Evolutionary conservation across 2,888 invertebrate species (phyloP).

Genomic region (Coenonympha glycerion): DNA sequence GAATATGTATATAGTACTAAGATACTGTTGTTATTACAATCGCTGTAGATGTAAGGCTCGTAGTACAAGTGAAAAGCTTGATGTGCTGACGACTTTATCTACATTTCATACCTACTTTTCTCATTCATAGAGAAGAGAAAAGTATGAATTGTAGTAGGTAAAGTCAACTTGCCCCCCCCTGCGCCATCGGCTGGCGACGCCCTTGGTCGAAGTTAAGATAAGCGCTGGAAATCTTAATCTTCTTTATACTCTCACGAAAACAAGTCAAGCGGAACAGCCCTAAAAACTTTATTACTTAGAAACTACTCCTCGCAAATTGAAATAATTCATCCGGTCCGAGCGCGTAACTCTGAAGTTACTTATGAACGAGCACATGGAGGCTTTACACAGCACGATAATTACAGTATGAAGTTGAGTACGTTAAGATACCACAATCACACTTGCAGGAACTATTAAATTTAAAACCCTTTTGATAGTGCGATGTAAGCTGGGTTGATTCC

Average conservation of each 20-base stretch:
- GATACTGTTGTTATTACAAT: no score
- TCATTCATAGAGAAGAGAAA: no score
- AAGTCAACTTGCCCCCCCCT: no score
- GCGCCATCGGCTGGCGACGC: no score
- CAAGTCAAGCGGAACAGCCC: conserved; percentile 53
- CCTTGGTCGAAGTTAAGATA: conserved; percentile 10
- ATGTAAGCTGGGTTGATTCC: no score
- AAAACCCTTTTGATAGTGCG: neutral
- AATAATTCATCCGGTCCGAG: conserved; percentile 55
- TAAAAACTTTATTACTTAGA: conserved; percentile 52
- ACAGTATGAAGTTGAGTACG: conserved; percentile 11
- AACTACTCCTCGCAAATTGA: conserved; percentile 63
- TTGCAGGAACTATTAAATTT: conserved; percentile 3
- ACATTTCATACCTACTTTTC: no score
- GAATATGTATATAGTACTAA: no score
- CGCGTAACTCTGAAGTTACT: conserved; percentile 51
- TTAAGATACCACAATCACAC: conserved; percentile 11
- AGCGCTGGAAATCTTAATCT: conserved; percentile 30
- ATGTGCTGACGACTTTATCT: no score
- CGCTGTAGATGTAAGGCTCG: no score
- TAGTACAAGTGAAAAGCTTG: no score
- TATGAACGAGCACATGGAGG: conserved; percentile 43
- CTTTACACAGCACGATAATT: conserved; percentile 39
- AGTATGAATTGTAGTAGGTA: no score
- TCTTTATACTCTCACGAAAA: conserved; percentile 40